Evolutionary conservation across 2,888 invertebrate genomes (phyloP).

Genomic region (Balanococcus diminutus): DNA sequence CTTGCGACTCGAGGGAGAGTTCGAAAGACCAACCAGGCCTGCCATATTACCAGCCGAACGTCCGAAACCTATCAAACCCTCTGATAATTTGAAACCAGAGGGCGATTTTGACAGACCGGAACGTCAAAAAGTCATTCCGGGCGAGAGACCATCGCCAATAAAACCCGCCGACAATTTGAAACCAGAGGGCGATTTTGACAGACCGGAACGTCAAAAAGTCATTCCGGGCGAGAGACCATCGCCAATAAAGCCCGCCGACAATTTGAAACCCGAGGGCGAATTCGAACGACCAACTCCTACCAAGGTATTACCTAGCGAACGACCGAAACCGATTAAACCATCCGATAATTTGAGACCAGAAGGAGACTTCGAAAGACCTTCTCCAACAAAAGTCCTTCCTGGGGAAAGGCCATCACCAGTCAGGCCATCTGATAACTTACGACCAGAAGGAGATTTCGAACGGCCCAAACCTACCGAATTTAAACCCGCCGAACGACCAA

Average conservation of each 20-base stretch:
- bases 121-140: constrained; percentile 64
- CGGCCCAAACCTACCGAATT: constrained; percentile 59
- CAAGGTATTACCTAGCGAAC: constrained; percentile 65
- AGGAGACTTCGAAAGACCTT: constrained; percentile 63
- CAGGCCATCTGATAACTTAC: constrained; percentile 65
- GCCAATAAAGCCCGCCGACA: constrained; percentile 65
- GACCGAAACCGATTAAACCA: constrained; percentile 63
- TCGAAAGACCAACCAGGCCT: constrained; percentile 64
- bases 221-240: constrained; percentile 64
- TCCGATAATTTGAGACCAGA: constrained; percentile 66
- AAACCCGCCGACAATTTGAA: constrained; percentile 64
- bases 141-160: constrained; percentile 64
- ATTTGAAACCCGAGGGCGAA: constrained; percentile 66
- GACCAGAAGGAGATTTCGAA: constrained; percentile 63
- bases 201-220: constrained; percentile 59
- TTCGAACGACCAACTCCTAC: constrained; percentile 63
- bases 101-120: constrained; percentile 63
- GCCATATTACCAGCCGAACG: constrained; percentile 63
- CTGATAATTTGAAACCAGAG: constrained; percentile 67
- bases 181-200: constrained; percentile 68
- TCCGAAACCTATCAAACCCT: constrained; percentile 61
- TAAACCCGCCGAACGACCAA: constrained; percentile 64
- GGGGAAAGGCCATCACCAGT: constrained; percentile 62
- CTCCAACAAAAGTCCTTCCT: constrained; percentile 62
- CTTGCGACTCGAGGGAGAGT: constrained; percentile 63